Percentiles rank a stretch among this genome's conserved stretches.
Conservation (phyloP, 2,113 vertebrate genomes). For the Bostrychus sinensis region DNA sequence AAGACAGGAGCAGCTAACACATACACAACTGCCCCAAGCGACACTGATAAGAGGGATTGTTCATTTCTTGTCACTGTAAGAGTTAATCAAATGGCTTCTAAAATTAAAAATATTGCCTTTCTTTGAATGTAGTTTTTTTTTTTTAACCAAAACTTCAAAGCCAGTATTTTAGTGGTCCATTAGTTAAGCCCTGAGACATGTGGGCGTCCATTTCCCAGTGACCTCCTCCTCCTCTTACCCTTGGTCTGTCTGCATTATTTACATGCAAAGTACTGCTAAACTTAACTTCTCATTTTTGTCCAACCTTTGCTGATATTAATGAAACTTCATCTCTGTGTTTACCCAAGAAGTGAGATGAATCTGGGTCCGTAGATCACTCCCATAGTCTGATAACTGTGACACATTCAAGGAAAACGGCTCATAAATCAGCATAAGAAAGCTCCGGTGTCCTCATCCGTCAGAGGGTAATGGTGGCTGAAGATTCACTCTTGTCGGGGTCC, state of each 20-base stretch:
- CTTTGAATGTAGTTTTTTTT: no score
- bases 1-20: no score
- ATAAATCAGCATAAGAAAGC: slow-evolving; percentile 73
- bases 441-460: slow-evolving; percentile 67
- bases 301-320: slow-evolving; percentile 52
- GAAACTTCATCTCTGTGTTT: slow-evolving; percentile 61
- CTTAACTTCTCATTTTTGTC: slow-evolving; percentile 47
- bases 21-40: no score
- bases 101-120: no score
- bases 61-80: no score
- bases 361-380: slow-evolving; percentile 54
- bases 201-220: background rate
- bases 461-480: slow-evolving; percentile 67
- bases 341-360: slow-evolving; percentile 63
- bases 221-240: slow-evolving; percentile 16
- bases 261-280: slow-evolving; percentile 32
- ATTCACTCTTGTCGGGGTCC: slow-evolving; percentile 59
- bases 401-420: slow-evolving; percentile 72
- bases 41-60: no score
- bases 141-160: background rate
- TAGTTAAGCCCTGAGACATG: background rate
- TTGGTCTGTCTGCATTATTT: slow-evolving; percentile 58
- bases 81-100: no score
- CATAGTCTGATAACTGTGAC: slow-evolving; percentile 41
- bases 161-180: background rate